These are phyloP conservation scores for Aphelinus certus DNA, from an alignment of 1,140 invertebrate species.

Conservation along the genomic window DNA sequence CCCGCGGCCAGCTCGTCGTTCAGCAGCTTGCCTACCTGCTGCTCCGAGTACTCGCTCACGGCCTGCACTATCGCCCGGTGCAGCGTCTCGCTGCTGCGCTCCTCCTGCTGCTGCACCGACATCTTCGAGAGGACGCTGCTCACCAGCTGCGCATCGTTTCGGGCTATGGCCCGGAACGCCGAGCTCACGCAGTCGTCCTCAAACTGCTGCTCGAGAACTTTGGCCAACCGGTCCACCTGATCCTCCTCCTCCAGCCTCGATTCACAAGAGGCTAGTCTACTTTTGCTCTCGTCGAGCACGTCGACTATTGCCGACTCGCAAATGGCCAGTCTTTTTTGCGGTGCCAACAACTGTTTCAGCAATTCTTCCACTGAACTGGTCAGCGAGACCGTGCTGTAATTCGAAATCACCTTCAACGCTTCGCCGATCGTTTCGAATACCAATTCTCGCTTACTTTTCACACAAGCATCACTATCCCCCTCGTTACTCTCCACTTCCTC, in stretches of 20 bases:
- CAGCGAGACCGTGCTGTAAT: conserved; percentile 60
- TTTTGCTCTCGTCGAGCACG: conserved; percentile 57
- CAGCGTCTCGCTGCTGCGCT: conserved; percentile 71
- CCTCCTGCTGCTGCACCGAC: conserved; percentile 61
- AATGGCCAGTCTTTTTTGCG: conserved; percentile 55
- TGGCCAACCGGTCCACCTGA: conserved; percentile 65
- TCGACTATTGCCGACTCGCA: conserved; percentile 53
- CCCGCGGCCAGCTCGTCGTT: conserved; percentile 65
- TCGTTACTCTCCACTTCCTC: conserved; percentile 36
- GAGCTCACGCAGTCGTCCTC: conserved; percentile 66
- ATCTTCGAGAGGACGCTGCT: conserved; percentile 68
- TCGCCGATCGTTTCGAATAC: conserved; percentile 69
- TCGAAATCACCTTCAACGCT: conserved; percentile 55
- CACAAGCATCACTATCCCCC: conserved; percentile 19
- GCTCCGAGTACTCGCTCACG: conserved; percentile 70
- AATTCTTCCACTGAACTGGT: conserved; percentile 65
- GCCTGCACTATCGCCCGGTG: conserved; percentile 72
- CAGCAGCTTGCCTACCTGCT: conserved; percentile 67
- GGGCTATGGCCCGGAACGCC: conserved; percentile 71
- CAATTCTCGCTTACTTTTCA: conserved; percentile 66
- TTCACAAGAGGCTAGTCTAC: conserved; percentile 71
- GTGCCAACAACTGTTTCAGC: conserved; percentile 60
- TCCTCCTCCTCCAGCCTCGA: conserved; percentile 61
- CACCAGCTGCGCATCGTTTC: conserved; percentile 67
- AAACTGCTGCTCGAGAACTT: conserved; percentile 69